These are phyloP conservation scores for Ophiodon elongatus DNA, from an alignment of 2,113 vertebrate species.

Conservation along the genomic window DNA sequence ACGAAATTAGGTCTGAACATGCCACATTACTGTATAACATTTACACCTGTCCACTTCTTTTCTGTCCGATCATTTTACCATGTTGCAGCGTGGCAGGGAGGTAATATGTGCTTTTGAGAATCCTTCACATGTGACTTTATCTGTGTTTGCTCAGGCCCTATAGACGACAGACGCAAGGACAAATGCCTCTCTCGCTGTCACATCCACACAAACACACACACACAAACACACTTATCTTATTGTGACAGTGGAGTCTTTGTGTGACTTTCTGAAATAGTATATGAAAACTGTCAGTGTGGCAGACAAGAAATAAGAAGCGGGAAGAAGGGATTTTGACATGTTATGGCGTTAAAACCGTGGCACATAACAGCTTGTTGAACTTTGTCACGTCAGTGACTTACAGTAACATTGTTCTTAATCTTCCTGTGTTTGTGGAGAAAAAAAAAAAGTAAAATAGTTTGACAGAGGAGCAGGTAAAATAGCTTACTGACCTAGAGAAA, in stretches of 20 bases:
- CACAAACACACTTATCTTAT: constrained; percentile 46
- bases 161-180: constrained; percentile 34
- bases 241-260: constrained; percentile 46
- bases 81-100: constrained; percentile 15
- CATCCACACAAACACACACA: constrained; percentile 10
- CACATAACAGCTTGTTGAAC: background rate
- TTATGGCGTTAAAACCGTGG: background rate
- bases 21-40: background rate
- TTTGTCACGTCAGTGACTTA: background rate
- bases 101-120: constrained; percentile 30
- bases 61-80: constrained; percentile 25
- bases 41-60: constrained; percentile 16
- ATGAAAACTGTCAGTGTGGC: constrained; percentile 23
- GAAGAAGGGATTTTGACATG: constrained; percentile 2
- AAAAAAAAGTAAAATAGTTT: background rate
- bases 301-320: constrained; percentile 10
- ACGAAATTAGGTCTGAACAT: background rate
- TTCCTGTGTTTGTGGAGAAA: background rate
- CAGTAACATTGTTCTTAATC: background rate
- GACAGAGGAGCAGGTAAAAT: background rate
- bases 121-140: constrained; percentile 67
- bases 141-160: constrained; percentile 72
- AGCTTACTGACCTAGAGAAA: background rate
- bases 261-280: constrained; percentile 27
- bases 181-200: constrained; percentile 35